Base-by-base conservation (phyloP, 2,113 vertebrate genomes). In the Tautogolabrus adspersus region DNA sequence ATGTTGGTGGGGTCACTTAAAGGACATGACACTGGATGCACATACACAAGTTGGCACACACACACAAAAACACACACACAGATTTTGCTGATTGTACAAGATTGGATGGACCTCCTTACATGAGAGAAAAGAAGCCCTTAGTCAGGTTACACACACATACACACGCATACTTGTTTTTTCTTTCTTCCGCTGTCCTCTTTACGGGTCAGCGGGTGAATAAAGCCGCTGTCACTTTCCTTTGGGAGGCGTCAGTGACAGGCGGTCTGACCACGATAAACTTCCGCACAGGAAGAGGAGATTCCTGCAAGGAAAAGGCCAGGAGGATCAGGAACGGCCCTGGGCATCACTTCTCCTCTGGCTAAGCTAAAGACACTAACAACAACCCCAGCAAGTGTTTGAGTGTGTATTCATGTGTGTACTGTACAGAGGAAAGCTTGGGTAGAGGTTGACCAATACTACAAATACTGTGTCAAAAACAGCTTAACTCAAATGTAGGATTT, bases 181-280 rank as follows among this genome's bases (percentile, higher is more conserved):
- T 87, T 75, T 83, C 62, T 81, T 77, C 84, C 88, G 75, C 83
- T 93, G 90, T 94, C 88, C 83, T 91, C 88, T 92, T 93, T 46
- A 92, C 72, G 91, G 94, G 94, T 94, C 94, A 94, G 78, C 46
- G 92, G 87, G 79, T 93, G 89, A 91, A 89, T 90, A 92, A 90
- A 93, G 90, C 88, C 40, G 60, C 91, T 94, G 94, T 94, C 92
- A 92, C 92, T 93, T 93, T 93, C 87, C 90, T 91, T 69, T 85
- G 89, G 91, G 88, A 91, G 80, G 86, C 75, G n/a, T 81, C 88
- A 77, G 78, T 92, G 92, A 93, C 89, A 86, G 91, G 79, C 86
- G 49, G 73, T 59, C 85, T 81, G 79, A 82, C 79, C 87, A 88
- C 81, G 63, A 86, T 88, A 83, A 85, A 91, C 90, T 91, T 92